phyloP scores from a whole-genome alignment of 2,797 vertebrate genomes.

The Labeo calbasu region DNA sequence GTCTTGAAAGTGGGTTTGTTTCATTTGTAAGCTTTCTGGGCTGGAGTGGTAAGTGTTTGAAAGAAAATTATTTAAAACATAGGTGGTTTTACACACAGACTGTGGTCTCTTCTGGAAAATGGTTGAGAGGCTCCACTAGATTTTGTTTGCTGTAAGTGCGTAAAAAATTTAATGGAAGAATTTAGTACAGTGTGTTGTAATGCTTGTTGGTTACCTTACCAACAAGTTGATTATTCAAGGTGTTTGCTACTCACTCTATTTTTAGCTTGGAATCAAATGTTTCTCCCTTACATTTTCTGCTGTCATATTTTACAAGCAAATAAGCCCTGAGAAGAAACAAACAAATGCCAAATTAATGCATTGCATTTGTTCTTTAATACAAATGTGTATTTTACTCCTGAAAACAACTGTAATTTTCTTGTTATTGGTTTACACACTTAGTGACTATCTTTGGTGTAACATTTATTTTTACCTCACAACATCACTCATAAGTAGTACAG shows the following conservation, averaged over 20 bases:
- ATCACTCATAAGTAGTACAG: conserved; percentile 18
- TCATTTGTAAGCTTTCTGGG: conserved; percentile 2
- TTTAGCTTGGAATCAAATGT: not conserved
- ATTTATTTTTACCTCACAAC: conserved; percentile 1
- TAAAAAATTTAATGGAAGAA: conserved; percentile 29
- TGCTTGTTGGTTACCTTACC: not conserved
- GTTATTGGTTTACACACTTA: not conserved
- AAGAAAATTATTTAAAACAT: conserved; percentile 19
- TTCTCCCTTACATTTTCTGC: not conserved
- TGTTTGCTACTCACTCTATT: not conserved
- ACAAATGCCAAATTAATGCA: not conserved
- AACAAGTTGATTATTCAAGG: not conserved
- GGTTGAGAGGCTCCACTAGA: conserved; percentile 4
- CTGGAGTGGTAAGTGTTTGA: conserved; percentile 17
- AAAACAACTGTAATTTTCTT: not conserved
- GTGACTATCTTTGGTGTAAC: conserved; percentile 23
- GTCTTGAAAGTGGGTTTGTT: conserved; percentile 21
- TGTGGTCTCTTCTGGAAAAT: conserved; percentile 12
- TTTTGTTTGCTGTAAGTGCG: conserved; percentile 35
- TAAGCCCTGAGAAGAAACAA: not conserved
- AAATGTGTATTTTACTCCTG: not conserved
- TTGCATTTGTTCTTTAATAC: not conserved
- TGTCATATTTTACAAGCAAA: not conserved
- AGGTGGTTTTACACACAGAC: not conserved
- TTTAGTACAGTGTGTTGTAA: not conserved